Percentiles rank a stretch among this genome's conserved stretches.
Evolutionary conservation across 1,140 invertebrate genomes (phyloP).

Genomic region (Mactra quadrangularis): DNA sequence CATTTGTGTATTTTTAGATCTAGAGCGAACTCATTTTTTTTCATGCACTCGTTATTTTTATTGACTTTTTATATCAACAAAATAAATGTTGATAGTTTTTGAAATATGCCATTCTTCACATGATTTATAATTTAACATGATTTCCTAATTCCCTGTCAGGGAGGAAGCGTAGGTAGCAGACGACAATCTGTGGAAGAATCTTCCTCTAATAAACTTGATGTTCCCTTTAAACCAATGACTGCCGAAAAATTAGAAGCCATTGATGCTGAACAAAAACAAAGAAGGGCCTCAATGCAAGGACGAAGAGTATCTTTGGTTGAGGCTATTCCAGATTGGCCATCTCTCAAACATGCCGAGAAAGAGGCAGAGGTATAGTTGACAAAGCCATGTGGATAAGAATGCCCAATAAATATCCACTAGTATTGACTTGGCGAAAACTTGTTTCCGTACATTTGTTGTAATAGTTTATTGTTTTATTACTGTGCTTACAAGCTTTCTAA

Average conservation of each 20-base stretch:
- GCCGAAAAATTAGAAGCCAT: conserved; percentile 79
- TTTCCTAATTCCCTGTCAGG: too few species aligned
- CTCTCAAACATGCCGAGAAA: conserved; percentile 88
- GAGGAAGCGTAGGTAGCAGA: conserved; percentile 60
- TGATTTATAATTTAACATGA: too few species aligned
- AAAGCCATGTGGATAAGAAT: conserved; percentile 36
- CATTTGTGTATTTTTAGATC: too few species aligned
- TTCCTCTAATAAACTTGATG: conserved; percentile 67
- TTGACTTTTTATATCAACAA: too few species aligned
- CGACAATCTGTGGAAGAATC: conserved; percentile 76
- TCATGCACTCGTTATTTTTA: too few species aligned
- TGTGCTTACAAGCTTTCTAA: too few species aligned
- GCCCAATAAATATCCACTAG: background rate
- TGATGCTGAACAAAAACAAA: conserved; percentile 73
- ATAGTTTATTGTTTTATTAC: too few species aligned
- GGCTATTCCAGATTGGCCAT: conserved; percentile 98
- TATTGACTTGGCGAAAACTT: too few species aligned
- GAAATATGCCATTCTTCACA: too few species aligned
- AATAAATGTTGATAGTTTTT: too few species aligned
- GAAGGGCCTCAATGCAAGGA: conserved; percentile 84
- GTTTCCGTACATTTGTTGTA: too few species aligned
- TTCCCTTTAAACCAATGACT: conserved; percentile 72
- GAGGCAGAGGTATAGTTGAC: conserved; percentile 77
- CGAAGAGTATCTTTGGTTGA: conserved; percentile 96
- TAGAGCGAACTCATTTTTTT: too few species aligned